These are phyloP conservation scores for Arctopsyche grandis DNA, from an alignment of 1,140 invertebrate genomes.

Conservation along the genomic window DNA sequence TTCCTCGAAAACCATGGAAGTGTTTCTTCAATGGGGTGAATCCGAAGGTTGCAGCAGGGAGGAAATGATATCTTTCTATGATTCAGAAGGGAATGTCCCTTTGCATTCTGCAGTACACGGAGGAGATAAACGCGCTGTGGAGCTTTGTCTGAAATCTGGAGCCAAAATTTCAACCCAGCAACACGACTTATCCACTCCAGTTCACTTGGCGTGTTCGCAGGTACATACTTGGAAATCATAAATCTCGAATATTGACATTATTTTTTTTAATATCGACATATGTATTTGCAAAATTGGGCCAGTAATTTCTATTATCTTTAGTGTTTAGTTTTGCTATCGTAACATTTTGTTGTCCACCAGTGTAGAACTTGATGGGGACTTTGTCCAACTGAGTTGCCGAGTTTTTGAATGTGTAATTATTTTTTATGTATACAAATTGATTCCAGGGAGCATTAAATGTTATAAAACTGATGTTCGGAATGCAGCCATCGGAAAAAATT, in stretches of 20 bases:
- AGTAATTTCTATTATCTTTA: no score
- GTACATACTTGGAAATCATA: no score
- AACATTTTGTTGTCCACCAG: no score
- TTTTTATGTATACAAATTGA: no score
- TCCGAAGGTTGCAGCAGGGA: slow-evolving; percentile 77
- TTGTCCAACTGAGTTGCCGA: no score
- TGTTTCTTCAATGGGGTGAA: slow-evolving; percentile 81
- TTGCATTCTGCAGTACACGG: slow-evolving; percentile 88
- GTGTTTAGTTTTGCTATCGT: no score
- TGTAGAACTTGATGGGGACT: no score
- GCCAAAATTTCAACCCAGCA: slow-evolving; percentile 88
- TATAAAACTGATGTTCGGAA: slow-evolving; percentile 83
- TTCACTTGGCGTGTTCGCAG: slow-evolving; percentile 88
- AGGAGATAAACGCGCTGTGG: slow-evolving; percentile 87
- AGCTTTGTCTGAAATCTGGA: slow-evolving; percentile 84
- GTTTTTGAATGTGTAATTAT: no score
- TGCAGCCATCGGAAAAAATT: slow-evolving; percentile 78
- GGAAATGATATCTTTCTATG: slow-evolving; percentile 85
- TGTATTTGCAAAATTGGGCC: no score
- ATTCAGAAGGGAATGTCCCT: slow-evolving; percentile 86
- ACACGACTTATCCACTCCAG: slow-evolving; percentile 87
- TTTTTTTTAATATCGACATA: no score
- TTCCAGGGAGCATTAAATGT: slow-evolving; percentile 83
- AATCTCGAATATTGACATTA: no score
- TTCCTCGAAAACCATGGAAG: slow-evolving; percentile 83